phyloP scores from a whole-genome alignment of 1,140 invertebrate species.

The Stenopsyche tienmushanensis region DNA sequence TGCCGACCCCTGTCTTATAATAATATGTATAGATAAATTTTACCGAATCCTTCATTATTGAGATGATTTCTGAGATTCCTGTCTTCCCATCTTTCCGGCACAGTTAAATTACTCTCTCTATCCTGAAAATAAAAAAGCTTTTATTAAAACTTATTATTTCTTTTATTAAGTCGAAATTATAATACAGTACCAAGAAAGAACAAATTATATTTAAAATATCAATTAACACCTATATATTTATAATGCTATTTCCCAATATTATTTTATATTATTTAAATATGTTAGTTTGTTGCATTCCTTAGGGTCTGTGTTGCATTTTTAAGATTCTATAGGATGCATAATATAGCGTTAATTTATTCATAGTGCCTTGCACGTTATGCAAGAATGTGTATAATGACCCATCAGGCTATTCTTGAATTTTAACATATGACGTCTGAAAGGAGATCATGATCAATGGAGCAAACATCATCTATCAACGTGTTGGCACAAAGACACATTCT shows the following conservation, averaged over 20 bases:
- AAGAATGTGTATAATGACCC: too few species aligned
- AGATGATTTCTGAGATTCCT: slow-evolving; percentile 65
- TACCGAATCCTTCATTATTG: slow-evolving; percentile 64
- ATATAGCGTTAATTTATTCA: too few species aligned
- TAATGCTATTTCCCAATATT: neutral
- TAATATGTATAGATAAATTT: slow-evolving; percentile 44
- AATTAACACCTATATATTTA: neutral
- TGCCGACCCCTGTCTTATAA: slow-evolving; percentile 18
- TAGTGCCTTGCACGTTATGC: too few species aligned
- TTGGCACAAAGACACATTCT: too few species aligned
- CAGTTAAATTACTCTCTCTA: slow-evolving; percentile 64
- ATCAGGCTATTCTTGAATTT: too few species aligned
- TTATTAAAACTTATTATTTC: neutral
- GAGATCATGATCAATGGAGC: too few species aligned
- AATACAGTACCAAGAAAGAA: neutral
- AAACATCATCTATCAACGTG: too few species aligned
- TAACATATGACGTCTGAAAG: too few species aligned
- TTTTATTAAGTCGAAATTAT: neutral
- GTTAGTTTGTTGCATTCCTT: too few species aligned
- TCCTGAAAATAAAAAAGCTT: slow-evolving; percentile 52
- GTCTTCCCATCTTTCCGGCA: slow-evolving; percentile 69
- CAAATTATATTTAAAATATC: neutral
- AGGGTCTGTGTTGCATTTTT: too few species aligned
- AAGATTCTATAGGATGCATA: too few species aligned
- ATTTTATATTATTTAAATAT: neutral